Evolutionary conservation across 2,888 invertebrate genomes (phyloP).

Genomic region (Macrosiphum euphorbiae): DNA sequence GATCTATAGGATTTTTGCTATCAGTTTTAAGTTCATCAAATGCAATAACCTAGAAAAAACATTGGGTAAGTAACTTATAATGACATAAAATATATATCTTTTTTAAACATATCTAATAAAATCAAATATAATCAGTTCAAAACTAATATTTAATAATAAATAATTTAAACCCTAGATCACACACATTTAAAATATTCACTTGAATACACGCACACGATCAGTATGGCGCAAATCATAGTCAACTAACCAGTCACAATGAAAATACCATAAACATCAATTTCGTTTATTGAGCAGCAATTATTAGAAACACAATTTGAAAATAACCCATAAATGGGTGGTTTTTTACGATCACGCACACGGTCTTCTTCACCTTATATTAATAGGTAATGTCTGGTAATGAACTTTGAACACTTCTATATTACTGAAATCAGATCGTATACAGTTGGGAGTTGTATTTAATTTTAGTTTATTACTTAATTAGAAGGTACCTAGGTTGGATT

Average conservation of each 20-base stretch:
- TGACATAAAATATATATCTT: background rate
- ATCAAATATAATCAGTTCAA: background rate
- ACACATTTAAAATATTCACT: background rate
- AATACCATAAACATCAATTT: background rate
- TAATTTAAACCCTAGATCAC: background rate
- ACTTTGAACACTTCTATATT: background rate
- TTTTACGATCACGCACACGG: background rate
- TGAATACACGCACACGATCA: background rate
- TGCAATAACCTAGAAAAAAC: constrained; percentile 84
- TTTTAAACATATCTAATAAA: background rate
- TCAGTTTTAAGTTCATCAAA: constrained; percentile 99
- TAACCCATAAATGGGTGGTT: background rate
- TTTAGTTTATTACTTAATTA: no score
- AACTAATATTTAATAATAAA: background rate
- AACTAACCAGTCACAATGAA: no score
- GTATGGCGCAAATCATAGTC: no score
- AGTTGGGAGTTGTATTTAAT: background rate
- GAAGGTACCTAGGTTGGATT: background rate
- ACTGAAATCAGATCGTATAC: background rate
- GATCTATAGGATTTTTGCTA: constrained; percentile 99
- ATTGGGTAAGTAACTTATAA: background rate
- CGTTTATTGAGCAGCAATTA: no score
- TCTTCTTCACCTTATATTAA: background rate
- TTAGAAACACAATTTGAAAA: background rate
- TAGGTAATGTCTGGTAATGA: background rate